Percentiles rank a stretch among this genome's conserved stretches.
Evolutionary conservation across 2,113 vertebrate genomes (phyloP).

Genomic region (Centropus unirufus): DNA sequence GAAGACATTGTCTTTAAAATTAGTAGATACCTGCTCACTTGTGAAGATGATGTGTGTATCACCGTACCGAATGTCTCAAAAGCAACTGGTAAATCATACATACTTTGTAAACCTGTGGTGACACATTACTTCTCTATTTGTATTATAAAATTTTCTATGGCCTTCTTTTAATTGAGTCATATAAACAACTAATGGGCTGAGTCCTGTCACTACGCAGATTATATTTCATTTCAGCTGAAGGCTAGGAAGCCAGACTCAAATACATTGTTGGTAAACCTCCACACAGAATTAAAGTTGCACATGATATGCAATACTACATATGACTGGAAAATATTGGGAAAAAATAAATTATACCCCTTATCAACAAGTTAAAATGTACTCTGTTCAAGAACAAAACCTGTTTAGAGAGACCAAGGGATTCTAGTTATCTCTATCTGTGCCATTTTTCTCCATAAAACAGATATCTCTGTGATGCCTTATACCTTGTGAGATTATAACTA

Average conservation of each 20-base stretch:
- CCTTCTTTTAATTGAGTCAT: neutral
- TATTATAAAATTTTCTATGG: neutral
- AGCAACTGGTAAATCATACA: neutral
- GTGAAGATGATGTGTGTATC: neutral
- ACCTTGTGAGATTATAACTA: neutral
- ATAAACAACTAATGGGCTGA: neutral
- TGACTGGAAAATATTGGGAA: neutral
- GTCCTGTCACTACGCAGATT: neutral
- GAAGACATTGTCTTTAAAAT: neutral
- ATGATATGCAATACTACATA: neutral
- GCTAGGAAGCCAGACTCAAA: neutral
- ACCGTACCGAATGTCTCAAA: neutral
- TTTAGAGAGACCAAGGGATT: neutral
- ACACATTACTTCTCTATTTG: neutral
- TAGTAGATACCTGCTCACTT: neutral
- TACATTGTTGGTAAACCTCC: neutral
- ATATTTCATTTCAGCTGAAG: neutral
- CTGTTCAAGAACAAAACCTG: neutral
- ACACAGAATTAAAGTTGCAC: neutral
- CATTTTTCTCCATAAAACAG: neutral
- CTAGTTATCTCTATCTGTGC: neutral
- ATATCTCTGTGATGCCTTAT: neutral
- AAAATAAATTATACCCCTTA: neutral
- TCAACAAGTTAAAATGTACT: neutral
- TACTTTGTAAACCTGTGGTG: neutral